Evolutionary conservation across 2,888 invertebrate genomes (phyloP), one percentile per base, ranked within the genome.

Genomic region (Abscondita cerata): DNA sequence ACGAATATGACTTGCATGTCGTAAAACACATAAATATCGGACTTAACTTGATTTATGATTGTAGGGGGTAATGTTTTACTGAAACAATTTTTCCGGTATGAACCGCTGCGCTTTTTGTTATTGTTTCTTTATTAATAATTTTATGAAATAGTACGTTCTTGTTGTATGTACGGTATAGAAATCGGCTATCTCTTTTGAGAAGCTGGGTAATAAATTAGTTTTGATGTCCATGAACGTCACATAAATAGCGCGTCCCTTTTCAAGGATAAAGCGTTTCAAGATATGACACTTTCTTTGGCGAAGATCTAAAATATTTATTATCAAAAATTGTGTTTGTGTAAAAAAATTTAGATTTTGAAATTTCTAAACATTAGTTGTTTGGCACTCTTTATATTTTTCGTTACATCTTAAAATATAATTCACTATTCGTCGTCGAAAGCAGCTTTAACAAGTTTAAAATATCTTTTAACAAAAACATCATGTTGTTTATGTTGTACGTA

Each of bases 1-100:
- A 72, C 70, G 70, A 72, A 72, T 72, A 72, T 71, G 70, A 72
- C 69, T 70, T 69, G 72, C 72, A 72, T 72, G 72, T 70, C 71
- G 67, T 59, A 62, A 66, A 67, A 67, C 61, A 63, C 66, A 68
- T 68, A 68, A 68, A 68, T 68, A 68, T 68, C 64, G 59, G 68
- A 68, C 67, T 70, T 70, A 70, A 47, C 50, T 64, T 70, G 70
- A 70, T 70, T 70, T 70, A 70, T 68, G 66, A 40, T 40, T 20
- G 20, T 20, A 20, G 54, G 58, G 57, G 13, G 48, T 25, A 41
- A 33, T 31, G 44, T 55, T 60, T 59, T 40, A 38, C 40, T 52
- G n/a, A 52, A 15, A 46, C 36, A 52, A 44, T 47, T 52, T 53
- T 52, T 47, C 25, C 55, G 16, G 20, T 55, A 38, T 34, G 2